Evolutionary conservation across 2,888 invertebrate species (phyloP).

Genomic region (Melinaea menophilus): DNA sequence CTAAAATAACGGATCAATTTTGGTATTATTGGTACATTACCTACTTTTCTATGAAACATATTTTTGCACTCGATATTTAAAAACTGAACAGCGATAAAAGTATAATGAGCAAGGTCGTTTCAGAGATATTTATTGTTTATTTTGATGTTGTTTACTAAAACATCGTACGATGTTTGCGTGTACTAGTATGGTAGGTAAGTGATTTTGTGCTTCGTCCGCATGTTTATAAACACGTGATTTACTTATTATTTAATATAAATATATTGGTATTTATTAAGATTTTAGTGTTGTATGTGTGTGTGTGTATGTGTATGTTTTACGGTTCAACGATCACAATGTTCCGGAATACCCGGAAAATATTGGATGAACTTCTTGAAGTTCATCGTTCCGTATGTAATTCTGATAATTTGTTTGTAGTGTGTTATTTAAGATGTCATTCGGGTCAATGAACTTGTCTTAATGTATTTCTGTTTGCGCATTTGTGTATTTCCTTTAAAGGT

Average conservation of each 20-base stretch:
- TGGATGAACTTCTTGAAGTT: slow-evolving; percentile 3
- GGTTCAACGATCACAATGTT: background rate
- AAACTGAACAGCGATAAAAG: background rate
- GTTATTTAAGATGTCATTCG: slow-evolving; percentile 12
- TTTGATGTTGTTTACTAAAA: background rate
- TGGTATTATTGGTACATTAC: too few relatives aligned
- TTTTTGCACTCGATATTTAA: too few relatives aligned
- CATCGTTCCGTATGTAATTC: slow-evolving; percentile 11
- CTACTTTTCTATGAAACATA: too few relatives aligned
- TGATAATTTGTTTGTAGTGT: slow-evolving; percentile 14
- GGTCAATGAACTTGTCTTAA: slow-evolving; percentile 13
- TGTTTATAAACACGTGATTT: slow-evolving; percentile 14
- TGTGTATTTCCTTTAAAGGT: too few relatives aligned
- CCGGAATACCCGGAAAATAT: slow-evolving; percentile 1
- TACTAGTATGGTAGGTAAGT: slow-evolving; percentile 4
- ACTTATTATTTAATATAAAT: background rate
- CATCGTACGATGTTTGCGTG: background rate
- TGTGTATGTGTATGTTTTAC: background rate
- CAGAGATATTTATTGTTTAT: background rate
- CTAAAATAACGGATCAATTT: slow-evolving; percentile 1
- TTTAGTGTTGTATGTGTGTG: too few relatives aligned
- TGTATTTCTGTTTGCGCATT: too few relatives aligned
- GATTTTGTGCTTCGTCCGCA: slow-evolving; percentile 12
- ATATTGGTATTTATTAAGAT: background rate
- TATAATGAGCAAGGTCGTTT: slow-evolving; percentile 4